Evolutionary conservation across 2,797 vertebrate species (phyloP).

Genomic region (Urocyon cinereoargenteus): DNA sequence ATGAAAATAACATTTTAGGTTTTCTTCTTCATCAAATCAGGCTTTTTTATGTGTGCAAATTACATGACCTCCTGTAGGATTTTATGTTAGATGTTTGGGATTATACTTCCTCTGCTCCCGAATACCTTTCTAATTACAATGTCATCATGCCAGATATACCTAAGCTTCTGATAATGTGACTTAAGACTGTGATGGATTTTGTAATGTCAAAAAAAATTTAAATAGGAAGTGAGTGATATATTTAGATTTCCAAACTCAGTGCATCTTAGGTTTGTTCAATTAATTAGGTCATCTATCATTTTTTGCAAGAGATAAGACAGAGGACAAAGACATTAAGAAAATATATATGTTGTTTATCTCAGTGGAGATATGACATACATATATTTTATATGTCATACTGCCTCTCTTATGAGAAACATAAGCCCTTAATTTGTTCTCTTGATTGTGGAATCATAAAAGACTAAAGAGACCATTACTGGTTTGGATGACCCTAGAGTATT

Average conservation of each 20-base stretch:
- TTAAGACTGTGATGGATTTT: not conserved
- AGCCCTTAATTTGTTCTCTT: constrained; percentile 12
- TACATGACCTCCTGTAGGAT: not conserved
- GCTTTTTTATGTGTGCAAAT: not conserved
- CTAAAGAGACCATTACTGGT: not conserved
- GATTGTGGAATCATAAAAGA: constrained; percentile 12
- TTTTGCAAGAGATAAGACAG: not conserved
- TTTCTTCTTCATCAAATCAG: not conserved
- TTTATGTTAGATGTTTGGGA: not conserved
- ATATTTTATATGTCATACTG: not conserved
- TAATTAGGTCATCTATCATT: constrained; percentile 1
- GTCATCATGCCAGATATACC: not conserved
- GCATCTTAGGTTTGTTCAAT: not conserved
- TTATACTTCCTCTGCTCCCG: not conserved
- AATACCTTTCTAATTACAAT: not conserved
- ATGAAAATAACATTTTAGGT: not conserved
- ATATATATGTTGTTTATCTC: not conserved
- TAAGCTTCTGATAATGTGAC: not conserved
- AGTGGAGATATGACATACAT: not conserved
- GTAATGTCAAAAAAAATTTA: not conserved
- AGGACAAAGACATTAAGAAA: constrained; percentile 1
- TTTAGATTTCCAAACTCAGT: not conserved
- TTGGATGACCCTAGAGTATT: not conserved
- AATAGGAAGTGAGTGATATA: not conserved
- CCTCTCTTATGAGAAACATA: not conserved